A percentile compares a stretch with the other conserved stretches of the same genome.
These are phyloP conservation scores for Thysanoteuthis rhombus DNA, from an alignment of 2,888 invertebrate genomes.

Conservation along the genomic window DNA sequence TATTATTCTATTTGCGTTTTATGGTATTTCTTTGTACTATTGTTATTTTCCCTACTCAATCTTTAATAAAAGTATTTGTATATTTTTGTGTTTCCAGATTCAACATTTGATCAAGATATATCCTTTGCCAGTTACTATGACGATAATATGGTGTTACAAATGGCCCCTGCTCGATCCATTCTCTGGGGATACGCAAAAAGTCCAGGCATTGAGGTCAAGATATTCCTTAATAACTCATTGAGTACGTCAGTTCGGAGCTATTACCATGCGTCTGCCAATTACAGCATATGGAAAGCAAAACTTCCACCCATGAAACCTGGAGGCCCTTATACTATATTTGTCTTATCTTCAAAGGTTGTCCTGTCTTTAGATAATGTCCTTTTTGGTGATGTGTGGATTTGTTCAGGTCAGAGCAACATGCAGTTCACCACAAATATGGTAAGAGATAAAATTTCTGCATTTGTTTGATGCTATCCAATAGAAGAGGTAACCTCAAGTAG, in stretches of 20 bases:
- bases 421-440: constrained; percentile 55
- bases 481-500: no score
- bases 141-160: constrained; percentile 58
- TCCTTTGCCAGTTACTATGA: constrained; percentile 43
- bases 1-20: no score
- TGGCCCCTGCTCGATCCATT: constrained; percentile 46
- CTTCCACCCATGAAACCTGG: constrained; percentile 42
- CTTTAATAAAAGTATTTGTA: neutral
- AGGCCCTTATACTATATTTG: constrained; percentile 47
- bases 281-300: constrained; percentile 44
- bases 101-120: neutral
- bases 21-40: no score
- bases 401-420: constrained; percentile 66
- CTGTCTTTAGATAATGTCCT: constrained; percentile 52
- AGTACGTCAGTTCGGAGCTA: neutral
- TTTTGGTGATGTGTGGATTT: constrained; percentile 66
- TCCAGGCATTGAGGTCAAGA: constrained; percentile 41
- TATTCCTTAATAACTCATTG: constrained; percentile 33
- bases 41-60: neutral
- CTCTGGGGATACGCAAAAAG: constrained; percentile 56
- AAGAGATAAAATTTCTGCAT: neutral
- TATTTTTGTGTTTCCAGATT: neutral
- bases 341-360: constrained; percentile 35
- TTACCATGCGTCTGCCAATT: neutral
- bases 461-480: no score